A percentile compares a stretch with the other conserved stretches of the same genome.
These are phyloP conservation scores for Agonum fuliginosum DNA, from an alignment of 2,888 invertebrate genomes.

Conservation along the genomic window DNA sequence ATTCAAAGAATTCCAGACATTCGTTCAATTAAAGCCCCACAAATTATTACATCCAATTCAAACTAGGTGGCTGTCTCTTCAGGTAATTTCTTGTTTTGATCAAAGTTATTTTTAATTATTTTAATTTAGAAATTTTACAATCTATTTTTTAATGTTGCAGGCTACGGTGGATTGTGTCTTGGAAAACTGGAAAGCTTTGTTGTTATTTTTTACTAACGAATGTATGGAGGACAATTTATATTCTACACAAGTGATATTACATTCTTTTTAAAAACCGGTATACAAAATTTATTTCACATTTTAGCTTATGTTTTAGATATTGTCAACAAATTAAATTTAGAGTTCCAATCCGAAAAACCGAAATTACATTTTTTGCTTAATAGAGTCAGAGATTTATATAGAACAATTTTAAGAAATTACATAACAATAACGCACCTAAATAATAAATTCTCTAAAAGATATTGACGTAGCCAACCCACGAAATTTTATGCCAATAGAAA, in stretches of 20 bases:
- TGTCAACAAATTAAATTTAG: too few relatives aligned
- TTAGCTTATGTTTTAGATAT: too few relatives aligned
- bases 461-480: not conserved
- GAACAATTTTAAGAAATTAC: slow-evolving; percentile 9
- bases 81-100: slow-evolving; percentile 43
- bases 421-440: not conserved
- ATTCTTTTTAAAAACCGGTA: too few relatives aligned
- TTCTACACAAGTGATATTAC: too few relatives aligned
- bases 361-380: not conserved
- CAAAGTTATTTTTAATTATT: too few relatives aligned
- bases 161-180: too few relatives aligned
- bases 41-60: slow-evolving; percentile 65
- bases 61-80: slow-evolving; percentile 67
- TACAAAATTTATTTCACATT: too few relatives aligned
- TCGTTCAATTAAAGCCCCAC: slow-evolving; percentile 64
- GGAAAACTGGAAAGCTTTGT: too few relatives aligned
- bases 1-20: slow-evolving; percentile 65
- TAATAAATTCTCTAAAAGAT: not conserved
- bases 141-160: too few relatives aligned
- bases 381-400: slow-evolving; percentile 4
- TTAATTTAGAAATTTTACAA: too few relatives aligned
- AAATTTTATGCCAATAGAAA: not conserved
- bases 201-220: too few relatives aligned
- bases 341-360: slow-evolving; percentile 4
- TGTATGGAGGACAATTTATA: too few relatives aligned